A percentile compares a stretch with the other conserved stretches of the same genome.
phyloP scores from a whole-genome alignment of 2,888 invertebrate species.

The Entomobrya proxima region DNA sequence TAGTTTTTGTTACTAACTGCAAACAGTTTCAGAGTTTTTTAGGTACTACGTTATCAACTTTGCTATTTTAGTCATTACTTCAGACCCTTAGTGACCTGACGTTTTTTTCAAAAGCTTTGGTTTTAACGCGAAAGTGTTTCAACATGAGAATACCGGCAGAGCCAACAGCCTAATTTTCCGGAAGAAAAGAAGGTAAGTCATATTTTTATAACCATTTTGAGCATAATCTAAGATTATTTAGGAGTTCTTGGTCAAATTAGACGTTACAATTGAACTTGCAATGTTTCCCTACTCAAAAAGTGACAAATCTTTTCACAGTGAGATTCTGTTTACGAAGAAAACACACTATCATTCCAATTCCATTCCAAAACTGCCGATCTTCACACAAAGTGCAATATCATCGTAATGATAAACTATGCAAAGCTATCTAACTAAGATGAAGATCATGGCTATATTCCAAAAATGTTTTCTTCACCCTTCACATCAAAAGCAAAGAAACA shows the following conservation, averaged over 20 bases:
- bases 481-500: neutral
- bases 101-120: conserved; percentile 1
- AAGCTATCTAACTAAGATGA: neutral
- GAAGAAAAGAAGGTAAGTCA: no score
- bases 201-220: no score
- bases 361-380: no score
- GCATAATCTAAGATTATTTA: no score
- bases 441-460: conserved; percentile 31
- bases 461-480: neutral
- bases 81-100: conserved; percentile 54
- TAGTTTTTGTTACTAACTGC: conserved; percentile 23
- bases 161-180: neutral
- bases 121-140: neutral
- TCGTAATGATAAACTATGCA: no score
- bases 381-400: neutral
- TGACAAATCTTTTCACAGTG: no score
- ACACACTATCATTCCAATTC: no score
- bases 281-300: no score
- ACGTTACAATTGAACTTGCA: no score
- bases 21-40: conserved; percentile 14
- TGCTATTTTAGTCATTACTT: conserved; percentile 57
- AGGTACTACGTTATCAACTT: conserved; percentile 16
- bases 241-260: no score
- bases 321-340: no score
- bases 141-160: neutral